These are phyloP conservation scores for Bombus pascuorum DNA, from an alignment of 1,140 invertebrate genomes.

Conservation along the genomic window DNA sequence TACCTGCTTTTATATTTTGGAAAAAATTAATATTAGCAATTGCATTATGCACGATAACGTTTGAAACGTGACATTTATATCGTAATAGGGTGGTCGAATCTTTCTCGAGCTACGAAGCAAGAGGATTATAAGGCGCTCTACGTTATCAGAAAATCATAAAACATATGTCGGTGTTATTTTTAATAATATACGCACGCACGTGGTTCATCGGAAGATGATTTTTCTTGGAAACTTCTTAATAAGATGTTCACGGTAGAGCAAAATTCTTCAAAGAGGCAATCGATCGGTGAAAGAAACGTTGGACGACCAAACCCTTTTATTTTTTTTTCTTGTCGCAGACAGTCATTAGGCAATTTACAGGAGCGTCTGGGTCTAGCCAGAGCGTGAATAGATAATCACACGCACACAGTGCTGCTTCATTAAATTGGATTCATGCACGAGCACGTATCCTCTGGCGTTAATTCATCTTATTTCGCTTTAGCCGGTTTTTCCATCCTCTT, in stretches of 20 bases:
- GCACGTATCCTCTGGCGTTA: constrained; percentile 28
- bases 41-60: too few species aligned
- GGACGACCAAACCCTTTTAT: too few species aligned
- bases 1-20: too few species aligned
- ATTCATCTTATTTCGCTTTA: constrained; percentile 36
- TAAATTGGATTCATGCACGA: constrained; percentile 53
- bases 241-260: not conserved
- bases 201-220: not conserved
- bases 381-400: constrained; percentile 57
- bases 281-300: not conserved
- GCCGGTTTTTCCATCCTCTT: constrained; percentile 3
- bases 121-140: too few species aligned
- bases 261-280: not conserved
- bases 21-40: too few species aligned
- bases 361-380: not conserved
- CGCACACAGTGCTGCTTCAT: not conserved
- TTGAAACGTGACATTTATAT: too few species aligned
- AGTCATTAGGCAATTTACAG: constrained; percentile 30
- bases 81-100: too few species aligned
- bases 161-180: not conserved
- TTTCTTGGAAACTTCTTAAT: not conserved
- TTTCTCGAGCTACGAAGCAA: too few species aligned
- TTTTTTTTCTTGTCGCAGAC: constrained; percentile 4
- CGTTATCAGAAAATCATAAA: not conserved
- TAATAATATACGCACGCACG: not conserved